A percentile compares a stretch with the other conserved stretches of the same genome.
These are phyloP conservation scores for Sebastes schlegelii DNA, from an alignment of 2,113 vertebrate species.

Conservation along the genomic window DNA sequence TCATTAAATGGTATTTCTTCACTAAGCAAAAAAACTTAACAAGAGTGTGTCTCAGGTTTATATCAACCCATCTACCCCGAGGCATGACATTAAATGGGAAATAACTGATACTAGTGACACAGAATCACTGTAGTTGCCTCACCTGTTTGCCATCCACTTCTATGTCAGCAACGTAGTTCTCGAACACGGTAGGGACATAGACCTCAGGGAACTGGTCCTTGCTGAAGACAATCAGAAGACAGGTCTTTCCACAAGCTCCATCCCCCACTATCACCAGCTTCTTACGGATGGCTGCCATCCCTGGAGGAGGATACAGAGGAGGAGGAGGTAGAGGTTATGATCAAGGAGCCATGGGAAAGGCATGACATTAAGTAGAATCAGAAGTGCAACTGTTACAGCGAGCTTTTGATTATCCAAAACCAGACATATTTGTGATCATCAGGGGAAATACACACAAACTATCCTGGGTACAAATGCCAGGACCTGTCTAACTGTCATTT, in stretches of 20 bases:
- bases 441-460: background rate
- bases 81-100: background rate
- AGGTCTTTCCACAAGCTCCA: constrained; percentile 99
- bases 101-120: background rate
- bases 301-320: constrained; percentile 74
- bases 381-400: background rate
- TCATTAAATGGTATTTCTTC: background rate
- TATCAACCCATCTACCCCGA: background rate
- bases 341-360: background rate
- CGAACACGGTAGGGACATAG: constrained; percentile 98
- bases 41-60: background rate
- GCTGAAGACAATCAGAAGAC: constrained; percentile 98
- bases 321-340: background rate
- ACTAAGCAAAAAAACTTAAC: background rate
- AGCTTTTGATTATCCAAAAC: background rate
- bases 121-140: constrained; percentile 25
- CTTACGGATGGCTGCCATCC: constrained; percentile 99
- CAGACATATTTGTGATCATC: background rate
- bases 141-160: constrained; percentile 99
- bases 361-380: background rate
- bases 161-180: constrained; percentile 99
- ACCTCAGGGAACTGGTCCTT: constrained; percentile 99
- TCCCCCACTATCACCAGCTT: constrained; percentile 99
- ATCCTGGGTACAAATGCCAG: background rate
- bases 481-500: background rate